Percentiles rank a stretch among this genome's conserved stretches.
Conservation (phyloP, 2,797 vertebrate species). For the Apodemus agrarius region DNA sequence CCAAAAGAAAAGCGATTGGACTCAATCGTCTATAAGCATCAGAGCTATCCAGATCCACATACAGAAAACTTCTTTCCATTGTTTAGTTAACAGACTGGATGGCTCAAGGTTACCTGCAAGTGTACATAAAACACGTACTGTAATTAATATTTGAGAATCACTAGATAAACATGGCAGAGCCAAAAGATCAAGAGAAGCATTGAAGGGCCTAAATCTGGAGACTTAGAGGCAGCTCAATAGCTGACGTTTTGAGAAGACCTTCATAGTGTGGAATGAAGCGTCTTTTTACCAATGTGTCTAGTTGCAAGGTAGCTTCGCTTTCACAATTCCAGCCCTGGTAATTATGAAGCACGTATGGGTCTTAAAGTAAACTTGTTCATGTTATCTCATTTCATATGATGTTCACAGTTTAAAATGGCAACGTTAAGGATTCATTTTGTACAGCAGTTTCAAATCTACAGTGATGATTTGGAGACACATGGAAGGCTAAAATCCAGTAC, state of each 20-base stretch:
- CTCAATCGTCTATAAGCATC: neutral
- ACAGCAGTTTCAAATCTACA: neutral
- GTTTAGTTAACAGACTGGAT: neutral
- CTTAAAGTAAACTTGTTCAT: neutral
- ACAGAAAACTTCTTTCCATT: slow-evolving; percentile 24
- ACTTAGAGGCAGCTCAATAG: neutral
- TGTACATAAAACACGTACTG: neutral
- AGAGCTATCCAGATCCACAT: slow-evolving; percentile 43
- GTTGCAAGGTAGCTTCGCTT: neutral
- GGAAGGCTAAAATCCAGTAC: neutral
- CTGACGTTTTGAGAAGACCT: neutral
- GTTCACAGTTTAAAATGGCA: neutral
- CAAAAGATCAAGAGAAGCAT: neutral
- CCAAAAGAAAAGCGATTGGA: slow-evolving; percentile 54
- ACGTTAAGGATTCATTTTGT: neutral
- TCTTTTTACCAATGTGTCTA: neutral
- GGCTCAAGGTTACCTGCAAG: slow-evolving; percentile 5
- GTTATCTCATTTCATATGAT: neutral
- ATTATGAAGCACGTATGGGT: neutral
- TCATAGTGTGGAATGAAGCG: neutral
- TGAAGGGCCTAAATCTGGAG: neutral
- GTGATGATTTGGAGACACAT: neutral
- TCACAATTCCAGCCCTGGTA: neutral
- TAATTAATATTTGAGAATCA: neutral
- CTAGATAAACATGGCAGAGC: neutral